Evolutionary conservation across 2,797 vertebrate species (phyloP).

Genomic region (Halcyon leucocephala): DNA sequence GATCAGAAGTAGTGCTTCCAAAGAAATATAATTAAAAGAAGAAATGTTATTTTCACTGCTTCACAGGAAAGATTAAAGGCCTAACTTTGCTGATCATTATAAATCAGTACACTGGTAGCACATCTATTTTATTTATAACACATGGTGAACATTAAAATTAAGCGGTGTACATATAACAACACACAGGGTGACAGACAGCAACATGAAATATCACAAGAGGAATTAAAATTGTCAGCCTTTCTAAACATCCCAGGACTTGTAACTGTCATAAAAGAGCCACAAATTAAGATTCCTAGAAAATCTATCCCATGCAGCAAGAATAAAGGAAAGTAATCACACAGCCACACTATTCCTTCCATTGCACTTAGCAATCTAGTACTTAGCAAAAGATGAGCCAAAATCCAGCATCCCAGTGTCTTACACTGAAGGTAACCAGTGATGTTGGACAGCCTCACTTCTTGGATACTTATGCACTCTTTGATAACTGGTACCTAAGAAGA

Average conservation of each 20-base stretch:
- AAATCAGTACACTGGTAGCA: background rate
- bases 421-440: background rate
- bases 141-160: background rate
- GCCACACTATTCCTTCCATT: background rate
- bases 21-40: conserved; percentile 10
- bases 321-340: background rate
- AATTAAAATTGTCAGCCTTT: background rate
- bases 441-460: background rate
- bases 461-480: background rate
- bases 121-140: conserved; percentile 3
- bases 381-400: background rate
- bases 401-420: background rate
- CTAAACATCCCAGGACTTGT: background rate
- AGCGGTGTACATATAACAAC: background rate
- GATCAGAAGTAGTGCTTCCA: background rate
- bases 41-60: conserved; percentile 3
- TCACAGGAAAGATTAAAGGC: background rate
- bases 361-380: background rate
- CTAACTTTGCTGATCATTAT: background rate
- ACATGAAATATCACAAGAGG: background rate
- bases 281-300: background rate
- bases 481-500: background rate
- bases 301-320: background rate
- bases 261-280: background rate
- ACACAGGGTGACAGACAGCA: background rate